A percentile compares a stretch with the other conserved stretches of the same genome.
Conservation (phyloP, 2,113 vertebrate species). For the Vidua chalybeata region DNA sequence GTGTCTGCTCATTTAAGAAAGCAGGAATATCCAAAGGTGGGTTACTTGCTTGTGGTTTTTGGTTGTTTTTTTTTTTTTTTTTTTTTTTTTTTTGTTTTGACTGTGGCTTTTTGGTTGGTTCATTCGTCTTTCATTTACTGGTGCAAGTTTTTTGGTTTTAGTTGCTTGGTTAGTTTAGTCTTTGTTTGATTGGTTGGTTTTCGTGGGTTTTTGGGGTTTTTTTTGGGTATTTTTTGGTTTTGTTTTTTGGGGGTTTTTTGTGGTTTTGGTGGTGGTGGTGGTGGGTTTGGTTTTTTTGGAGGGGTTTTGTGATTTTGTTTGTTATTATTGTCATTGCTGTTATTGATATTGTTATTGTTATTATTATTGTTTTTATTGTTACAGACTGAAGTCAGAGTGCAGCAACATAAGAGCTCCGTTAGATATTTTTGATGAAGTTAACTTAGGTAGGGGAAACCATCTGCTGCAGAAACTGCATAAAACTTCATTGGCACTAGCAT, state of each 20-base stretch:
- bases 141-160: neutral
- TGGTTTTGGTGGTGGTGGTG: too few relatives aligned
- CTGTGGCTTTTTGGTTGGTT: neutral
- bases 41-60: rapidly evolving
- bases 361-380: neutral
- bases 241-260: neutral
- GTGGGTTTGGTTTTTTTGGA: neutral
- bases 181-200: neutral
- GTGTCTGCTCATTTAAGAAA: neutral
- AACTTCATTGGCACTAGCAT: neutral
- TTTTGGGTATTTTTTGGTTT: neutral
- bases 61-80: rapidly evolving
- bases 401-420: neutral
- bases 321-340: neutral
- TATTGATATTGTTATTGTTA: neutral
- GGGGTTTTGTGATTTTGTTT: neutral
- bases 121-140: neutral
- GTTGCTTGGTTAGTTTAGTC: neutral
- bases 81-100: too few relatives aligned
- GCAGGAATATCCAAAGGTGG: neutral
- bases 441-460: neutral
- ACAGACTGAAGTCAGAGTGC: neutral
- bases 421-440: neutral
- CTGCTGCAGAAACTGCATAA: neutral
- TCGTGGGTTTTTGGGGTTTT: neutral